Base-by-base conservation (phyloP, 1,140 invertebrate species). In the Anastatus disparis region DNA sequence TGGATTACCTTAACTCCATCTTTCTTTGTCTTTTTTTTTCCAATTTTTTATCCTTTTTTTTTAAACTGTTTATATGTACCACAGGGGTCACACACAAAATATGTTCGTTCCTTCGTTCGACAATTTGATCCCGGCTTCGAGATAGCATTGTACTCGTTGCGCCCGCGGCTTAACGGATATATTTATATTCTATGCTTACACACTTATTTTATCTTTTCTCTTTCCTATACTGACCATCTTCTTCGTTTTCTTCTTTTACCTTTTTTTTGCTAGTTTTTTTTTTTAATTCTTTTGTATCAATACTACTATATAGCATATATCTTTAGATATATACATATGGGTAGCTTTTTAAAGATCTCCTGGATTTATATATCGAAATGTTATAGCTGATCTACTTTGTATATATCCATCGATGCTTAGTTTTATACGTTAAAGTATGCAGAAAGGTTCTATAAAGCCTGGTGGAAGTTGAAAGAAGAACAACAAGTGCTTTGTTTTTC, bases 91-190 rank as follows among this genome's bases (percentile, higher is more conserved):
- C 17, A 59, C 75, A 77, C 79, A 75, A 83, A 82, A 83, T 83
- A 82, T 83, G 81, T 82, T 82, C 78, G 78, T 6, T 83, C 79
- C 79, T 75, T 81, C 72, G 79, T 79, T 79, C 79, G 77, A 84
- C 83, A 84, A 84, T 83, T 84, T 83, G 82, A 84, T 84, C 77
- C 76, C 76, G 76, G 71, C 75, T 75, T 53, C 72, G 70, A 83
- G 83, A 84, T 84, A 83, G 78, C 79, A 84, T 84, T 84, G 83
- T 84, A 77, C 75, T 44, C 50, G 8, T n/a, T n/a, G 38, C n/a
- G 7, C 35, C 35, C 24, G n/a, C 38, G 52, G 35, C 50, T 58
- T 59, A 46, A n/a, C 50, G 38, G 42, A 58, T 71, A 71, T 71
- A 64, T 71, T 64, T 71, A 71, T 71, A 64, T 71, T 64, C 69